Evolutionary conservation across 2,113 vertebrate species (phyloP).

Genomic region (Harpagus bidentatus): DNA sequence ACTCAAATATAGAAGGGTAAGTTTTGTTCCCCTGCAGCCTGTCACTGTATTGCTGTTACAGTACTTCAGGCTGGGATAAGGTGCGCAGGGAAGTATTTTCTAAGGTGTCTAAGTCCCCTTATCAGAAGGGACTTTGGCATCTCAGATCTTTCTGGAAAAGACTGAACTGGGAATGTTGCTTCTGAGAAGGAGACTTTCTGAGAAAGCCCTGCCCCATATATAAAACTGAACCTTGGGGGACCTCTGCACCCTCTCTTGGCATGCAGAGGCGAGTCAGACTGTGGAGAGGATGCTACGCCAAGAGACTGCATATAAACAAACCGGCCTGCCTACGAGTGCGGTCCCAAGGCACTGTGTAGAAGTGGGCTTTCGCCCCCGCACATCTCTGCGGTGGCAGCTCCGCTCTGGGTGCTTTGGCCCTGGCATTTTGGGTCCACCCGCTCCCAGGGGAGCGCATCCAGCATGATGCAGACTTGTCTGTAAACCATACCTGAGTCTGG

Average conservation of each 20-base stretch:
- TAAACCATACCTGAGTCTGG: slow-evolving; percentile 86
- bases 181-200: not conserved
- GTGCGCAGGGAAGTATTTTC: not conserved
- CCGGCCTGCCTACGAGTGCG: rapidly evolving
- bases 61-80: not conserved
- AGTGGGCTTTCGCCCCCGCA: not conserved
- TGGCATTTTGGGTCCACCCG: rapidly evolving
- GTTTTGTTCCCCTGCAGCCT: not conserved
- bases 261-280: not conserved
- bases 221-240: not conserved
- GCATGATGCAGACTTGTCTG: rapidly evolving
- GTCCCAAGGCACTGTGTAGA: not conserved
- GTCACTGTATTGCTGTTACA: not conserved
- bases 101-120: not conserved
- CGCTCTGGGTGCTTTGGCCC: not conserved
- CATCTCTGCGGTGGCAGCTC: not conserved
- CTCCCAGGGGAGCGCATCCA: not conserved
- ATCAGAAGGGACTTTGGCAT: not conserved
- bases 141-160: not conserved
- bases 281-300: rapidly evolving
- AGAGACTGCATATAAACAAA: not conserved
- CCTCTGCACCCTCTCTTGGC: not conserved
- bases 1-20: not conserved
- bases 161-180: not conserved
- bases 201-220: not conserved